Percentiles rank a stretch among this genome's conserved stretches.
These are phyloP conservation scores for Mionectes macconnelli DNA, from an alignment of 2,113 vertebrate genomes.

Conservation along the genomic window DNA sequence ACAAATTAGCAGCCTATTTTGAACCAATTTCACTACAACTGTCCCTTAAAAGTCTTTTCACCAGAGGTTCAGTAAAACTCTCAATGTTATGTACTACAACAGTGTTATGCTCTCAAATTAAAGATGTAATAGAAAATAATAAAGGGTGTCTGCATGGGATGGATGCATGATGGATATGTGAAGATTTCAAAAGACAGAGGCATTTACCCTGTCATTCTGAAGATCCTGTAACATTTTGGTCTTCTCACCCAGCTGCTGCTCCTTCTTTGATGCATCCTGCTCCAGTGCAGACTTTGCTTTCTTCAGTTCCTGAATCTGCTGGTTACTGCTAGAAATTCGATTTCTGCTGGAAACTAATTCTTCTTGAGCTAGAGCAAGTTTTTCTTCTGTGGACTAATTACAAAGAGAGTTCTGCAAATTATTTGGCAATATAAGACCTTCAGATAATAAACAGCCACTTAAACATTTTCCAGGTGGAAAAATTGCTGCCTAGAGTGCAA, in stretches of 20 bases:
- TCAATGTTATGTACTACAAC: not conserved
- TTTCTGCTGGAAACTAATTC: conserved; percentile 88
- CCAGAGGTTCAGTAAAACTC: not conserved
- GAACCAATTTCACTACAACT: not conserved
- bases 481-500: not conserved
- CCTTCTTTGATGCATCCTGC: conserved; percentile 80
- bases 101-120: not conserved
- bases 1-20: not conserved
- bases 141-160: not conserved
- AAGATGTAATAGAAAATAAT: not conserved
- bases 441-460: not conserved
- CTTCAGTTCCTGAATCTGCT: conserved; percentile 86
- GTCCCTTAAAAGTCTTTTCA: not conserved
- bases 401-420: conserved; percentile 27
- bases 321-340: conserved; percentile 80
- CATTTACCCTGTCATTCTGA: conserved; percentile 85
- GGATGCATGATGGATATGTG: not conserved
- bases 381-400: conserved; percentile 86
- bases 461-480: not conserved
- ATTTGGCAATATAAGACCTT: not conserved
- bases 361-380: conserved; percentile 86
- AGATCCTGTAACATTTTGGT: conserved; percentile 77
- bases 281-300: conserved; percentile 72
- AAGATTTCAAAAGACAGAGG: not conserved
- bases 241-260: conserved; percentile 79